phyloP scores from a whole-genome alignment of 1,140 invertebrate species.

The Aphelenchoides fujianensis region DNA sequence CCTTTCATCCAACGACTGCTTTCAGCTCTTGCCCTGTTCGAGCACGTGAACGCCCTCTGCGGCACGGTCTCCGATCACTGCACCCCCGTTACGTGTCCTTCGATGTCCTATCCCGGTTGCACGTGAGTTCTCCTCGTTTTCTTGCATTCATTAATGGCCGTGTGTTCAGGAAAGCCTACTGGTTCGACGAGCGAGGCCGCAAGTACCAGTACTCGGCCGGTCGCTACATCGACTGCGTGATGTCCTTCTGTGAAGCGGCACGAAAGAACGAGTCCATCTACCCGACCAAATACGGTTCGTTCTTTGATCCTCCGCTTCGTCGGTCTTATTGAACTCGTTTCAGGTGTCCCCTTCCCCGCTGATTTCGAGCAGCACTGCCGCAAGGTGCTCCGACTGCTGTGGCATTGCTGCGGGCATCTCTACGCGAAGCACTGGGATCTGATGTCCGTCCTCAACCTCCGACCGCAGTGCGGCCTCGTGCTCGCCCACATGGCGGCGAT shows the following conservation, averaged over 20 bases:
- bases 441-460: constrained; percentile 46
- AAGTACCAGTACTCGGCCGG: constrained; percentile 53
- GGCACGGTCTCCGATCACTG: constrained; percentile 55
- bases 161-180: constrained; percentile 52
- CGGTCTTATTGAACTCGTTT: constrained; percentile 37
- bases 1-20: background rate
- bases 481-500: constrained; percentile 51
- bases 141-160: background rate
- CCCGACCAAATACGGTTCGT: constrained; percentile 61
- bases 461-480: constrained; percentile 55
- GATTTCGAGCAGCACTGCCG: constrained; percentile 51
- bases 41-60: constrained; percentile 59
- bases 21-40: constrained; percentile 56
- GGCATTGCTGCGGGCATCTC: constrained; percentile 59
- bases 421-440: constrained; percentile 60
- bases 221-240: constrained; percentile 61
- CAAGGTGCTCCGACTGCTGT: constrained; percentile 44
- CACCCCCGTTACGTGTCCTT: constrained; percentile 44
- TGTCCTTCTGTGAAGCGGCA: constrained; percentile 54
- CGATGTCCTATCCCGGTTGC: constrained; percentile 54
- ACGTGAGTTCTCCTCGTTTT: constrained; percentile 31
- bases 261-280: constrained; percentile 58
- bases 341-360: constrained; percentile 46
- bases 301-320: constrained; percentile 17
- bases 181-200: constrained; percentile 56